Conservation (phyloP, 2,888 invertebrate species). For the Drosophila cyrtoloma region DNA sequence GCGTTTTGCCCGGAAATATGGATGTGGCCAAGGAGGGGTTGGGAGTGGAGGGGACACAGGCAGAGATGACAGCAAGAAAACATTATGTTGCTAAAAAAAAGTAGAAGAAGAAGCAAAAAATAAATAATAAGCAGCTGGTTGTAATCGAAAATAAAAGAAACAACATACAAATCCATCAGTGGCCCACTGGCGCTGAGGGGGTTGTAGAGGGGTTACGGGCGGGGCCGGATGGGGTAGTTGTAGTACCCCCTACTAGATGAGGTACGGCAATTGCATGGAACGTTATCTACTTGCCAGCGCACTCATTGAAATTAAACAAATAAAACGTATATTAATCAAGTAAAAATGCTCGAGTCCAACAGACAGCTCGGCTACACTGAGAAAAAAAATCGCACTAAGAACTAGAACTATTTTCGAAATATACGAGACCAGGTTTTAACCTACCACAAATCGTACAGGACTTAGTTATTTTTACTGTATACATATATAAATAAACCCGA, state of each 20-base stretch:
- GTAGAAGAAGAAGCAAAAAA: background rate
- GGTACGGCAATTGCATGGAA: slow-evolving; percentile 6
- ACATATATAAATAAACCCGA: background rate
- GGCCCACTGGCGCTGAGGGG: background rate
- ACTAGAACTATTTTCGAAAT: background rate
- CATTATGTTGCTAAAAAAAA: slow-evolving; percentile 31
- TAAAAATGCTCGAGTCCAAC: background rate
- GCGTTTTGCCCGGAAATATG: slow-evolving; percentile 49
- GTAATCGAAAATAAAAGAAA: slow-evolving; percentile 40
- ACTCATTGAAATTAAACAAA: background rate
- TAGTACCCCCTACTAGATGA: background rate
- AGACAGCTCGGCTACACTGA: background rate
- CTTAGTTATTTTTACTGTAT: background rate
- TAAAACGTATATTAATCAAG: background rate
- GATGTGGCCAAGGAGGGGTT: background rate
- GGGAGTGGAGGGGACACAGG: background rate
- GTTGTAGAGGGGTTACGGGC: background rate
- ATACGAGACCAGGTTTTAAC: background rate
- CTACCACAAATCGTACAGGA: background rate
- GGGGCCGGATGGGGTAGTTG: background rate
- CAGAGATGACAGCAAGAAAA: slow-evolving; percentile 31
- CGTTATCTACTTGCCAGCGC: slow-evolving; percentile 10
- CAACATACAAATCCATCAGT: slow-evolving; percentile 23
- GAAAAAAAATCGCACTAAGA: background rate
- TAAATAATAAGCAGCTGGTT: slow-evolving; percentile 57